phyloP scores from a whole-genome alignment of 1,140 invertebrate species.

The Drosophila pandora region DNA sequence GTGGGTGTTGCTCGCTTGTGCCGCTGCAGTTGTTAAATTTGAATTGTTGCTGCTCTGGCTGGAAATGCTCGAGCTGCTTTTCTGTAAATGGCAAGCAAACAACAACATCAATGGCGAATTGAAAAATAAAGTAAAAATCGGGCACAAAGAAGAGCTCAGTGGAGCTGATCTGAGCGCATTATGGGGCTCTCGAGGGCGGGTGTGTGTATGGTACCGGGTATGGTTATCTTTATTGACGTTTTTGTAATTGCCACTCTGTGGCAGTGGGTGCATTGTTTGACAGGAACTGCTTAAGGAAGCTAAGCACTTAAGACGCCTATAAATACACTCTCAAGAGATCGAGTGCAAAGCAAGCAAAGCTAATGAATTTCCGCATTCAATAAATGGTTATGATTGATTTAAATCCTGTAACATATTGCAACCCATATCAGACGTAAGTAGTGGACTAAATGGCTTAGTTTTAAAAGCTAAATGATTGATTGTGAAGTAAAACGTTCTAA shows the following conservation, averaged over 20 bases:
- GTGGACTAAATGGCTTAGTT: not conserved
- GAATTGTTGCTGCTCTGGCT: constrained; percentile 78
- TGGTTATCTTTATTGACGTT: constrained; percentile 39
- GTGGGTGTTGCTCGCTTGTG: constrained; percentile 49
- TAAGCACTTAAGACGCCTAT: constrained; percentile 33
- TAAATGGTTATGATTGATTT: constrained; percentile 8
- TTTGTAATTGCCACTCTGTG: constrained; percentile 24
- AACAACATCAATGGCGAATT: constrained; percentile 22
- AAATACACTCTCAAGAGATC: constrained; percentile 2
- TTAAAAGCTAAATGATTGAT: constrained; percentile 1
- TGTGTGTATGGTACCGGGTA: constrained; percentile 3
- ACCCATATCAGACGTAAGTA: not conserved
- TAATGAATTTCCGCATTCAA: constrained; percentile 51
- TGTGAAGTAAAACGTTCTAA: not conserved
- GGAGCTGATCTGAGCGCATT: constrained; percentile 24
- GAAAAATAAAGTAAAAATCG: constrained; percentile 36
- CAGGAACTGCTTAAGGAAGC: constrained; percentile 65
- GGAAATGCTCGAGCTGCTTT: constrained; percentile 82
- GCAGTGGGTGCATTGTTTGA: constrained; percentile 49
- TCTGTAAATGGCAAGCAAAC: constrained; percentile 74
- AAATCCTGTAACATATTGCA: constrained; percentile 6
- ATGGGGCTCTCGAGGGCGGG: constrained; percentile 31
- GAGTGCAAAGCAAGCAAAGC: constrained; percentile 3
- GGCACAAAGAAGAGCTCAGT: constrained; percentile 50
- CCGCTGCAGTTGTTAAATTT: constrained; percentile 72